Percentiles rank a stretch among this genome's conserved stretches.
phyloP scores from a whole-genome alignment of 2,888 invertebrate genomes.

The Lepidocyrtinus sp. region DNA sequence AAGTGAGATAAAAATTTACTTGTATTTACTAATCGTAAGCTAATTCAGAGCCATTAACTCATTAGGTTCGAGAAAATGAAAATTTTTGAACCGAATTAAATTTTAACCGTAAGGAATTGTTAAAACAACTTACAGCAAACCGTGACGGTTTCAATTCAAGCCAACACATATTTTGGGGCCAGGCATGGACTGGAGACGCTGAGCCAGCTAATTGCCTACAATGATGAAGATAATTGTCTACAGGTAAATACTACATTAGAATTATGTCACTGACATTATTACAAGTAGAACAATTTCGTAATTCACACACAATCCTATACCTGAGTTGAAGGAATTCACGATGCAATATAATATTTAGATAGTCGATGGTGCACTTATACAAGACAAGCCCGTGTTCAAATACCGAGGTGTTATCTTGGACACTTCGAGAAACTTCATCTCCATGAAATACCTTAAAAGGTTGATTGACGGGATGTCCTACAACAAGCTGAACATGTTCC shows the following conservation, averaged over 20 bases:
- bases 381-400: slow-evolving; percentile 76
- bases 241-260: slow-evolving; percentile 71
- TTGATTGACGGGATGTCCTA: slow-evolving; percentile 89
- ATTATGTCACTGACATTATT: too few species aligned
- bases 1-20: slow-evolving; percentile 23
- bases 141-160: slow-evolving; percentile 69
- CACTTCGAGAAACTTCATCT: slow-evolving; percentile 74
- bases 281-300: too few species aligned
- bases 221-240: slow-evolving; percentile 73
- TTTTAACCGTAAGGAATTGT: neutral
- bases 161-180: slow-evolving; percentile 78
- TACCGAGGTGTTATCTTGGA: slow-evolving; percentile 76
- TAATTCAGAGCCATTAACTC: neutral
- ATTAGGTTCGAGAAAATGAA: neutral
- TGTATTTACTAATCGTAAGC: slow-evolving; percentile 2
- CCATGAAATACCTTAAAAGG: slow-evolving; percentile 79
- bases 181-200: slow-evolving; percentile 85
- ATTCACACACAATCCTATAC: too few species aligned
- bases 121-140: slow-evolving; percentile 44
- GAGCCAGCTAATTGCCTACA: slow-evolving; percentile 78
- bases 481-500: slow-evolving; percentile 79
- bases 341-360: slow-evolving; percentile 72
- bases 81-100: neutral
- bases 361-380: slow-evolving; percentile 78
- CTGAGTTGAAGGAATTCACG: too few species aligned